phyloP scores from a whole-genome alignment of 2,888 invertebrate genomes.

The Abscondita cerata region DNA sequence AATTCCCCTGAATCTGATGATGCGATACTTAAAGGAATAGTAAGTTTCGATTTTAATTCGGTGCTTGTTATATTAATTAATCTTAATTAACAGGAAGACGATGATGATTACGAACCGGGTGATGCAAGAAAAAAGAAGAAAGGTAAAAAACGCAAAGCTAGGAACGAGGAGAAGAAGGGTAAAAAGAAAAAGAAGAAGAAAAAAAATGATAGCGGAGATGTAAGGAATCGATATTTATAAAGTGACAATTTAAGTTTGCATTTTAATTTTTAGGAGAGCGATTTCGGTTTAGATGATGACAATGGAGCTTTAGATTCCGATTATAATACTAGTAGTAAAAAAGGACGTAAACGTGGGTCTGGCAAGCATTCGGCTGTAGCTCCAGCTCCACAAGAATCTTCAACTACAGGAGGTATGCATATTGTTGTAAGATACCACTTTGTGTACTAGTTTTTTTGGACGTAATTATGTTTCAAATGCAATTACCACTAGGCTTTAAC shows the following conservation, averaged over 20 bases:
- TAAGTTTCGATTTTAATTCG: slow-evolving; percentile 47
- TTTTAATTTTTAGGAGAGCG: slow-evolving; percentile 79
- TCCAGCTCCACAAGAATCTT: slow-evolving; percentile 64
- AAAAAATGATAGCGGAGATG: slow-evolving; percentile 90
- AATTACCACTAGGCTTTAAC: no score
- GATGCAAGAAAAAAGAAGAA: slow-evolving; percentile 88
- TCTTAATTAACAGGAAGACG: slow-evolving; percentile 68
- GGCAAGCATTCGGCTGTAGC: slow-evolving; percentile 57
- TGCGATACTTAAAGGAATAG: slow-evolving; percentile 66
- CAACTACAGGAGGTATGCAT: slow-evolving; percentile 33
- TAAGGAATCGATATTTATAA: no score
- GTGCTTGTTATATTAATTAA: neutral
- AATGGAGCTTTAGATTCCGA: slow-evolving; percentile 79
- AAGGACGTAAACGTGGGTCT: slow-evolving; percentile 65
- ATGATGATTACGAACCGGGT: slow-evolving; percentile 87
- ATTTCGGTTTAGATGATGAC: slow-evolving; percentile 70
- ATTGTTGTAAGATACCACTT: no score
- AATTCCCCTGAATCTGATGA: slow-evolving; percentile 81
- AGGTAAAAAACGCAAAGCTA: slow-evolving; percentile 91
- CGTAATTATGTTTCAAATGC: no score
- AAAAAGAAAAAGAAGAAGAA: slow-evolving; percentile 95
- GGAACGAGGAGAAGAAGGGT: slow-evolving; percentile 89
- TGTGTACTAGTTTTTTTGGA: no score
- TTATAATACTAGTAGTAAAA: slow-evolving; percentile 72
- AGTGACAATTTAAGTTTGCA: neutral